A percentile compares a stretch with the other conserved stretches of the same genome.
phyloP scores from a whole-genome alignment of 1,140 invertebrate genomes.

The Copidosoma floridanum region DNA sequence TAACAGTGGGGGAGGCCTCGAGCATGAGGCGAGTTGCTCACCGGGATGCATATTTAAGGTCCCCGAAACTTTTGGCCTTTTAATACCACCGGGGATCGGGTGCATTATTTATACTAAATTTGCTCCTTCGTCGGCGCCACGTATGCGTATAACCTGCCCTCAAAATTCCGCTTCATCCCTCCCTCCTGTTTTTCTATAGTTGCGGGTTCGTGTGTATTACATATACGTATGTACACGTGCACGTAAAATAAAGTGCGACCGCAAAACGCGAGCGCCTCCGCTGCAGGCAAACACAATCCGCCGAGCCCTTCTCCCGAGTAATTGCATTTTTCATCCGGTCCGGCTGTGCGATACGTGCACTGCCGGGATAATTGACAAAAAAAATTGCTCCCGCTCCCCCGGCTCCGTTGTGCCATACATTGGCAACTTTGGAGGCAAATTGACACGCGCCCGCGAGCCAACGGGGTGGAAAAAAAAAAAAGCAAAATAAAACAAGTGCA shows the following conservation, averaged over 20 bases:
- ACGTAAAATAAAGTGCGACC: not conserved
- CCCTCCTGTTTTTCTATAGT: too few species aligned
- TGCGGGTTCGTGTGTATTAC: too few species aligned
- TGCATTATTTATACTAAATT: slow-evolving; percentile 39
- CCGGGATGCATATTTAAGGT: slow-evolving; percentile 7
- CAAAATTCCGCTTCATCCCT: not conserved
- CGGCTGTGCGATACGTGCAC: too few species aligned
- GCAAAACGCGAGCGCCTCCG: too few species aligned
- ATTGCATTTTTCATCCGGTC: slow-evolving; percentile 17
- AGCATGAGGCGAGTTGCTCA: too few species aligned
- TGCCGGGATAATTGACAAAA: slow-evolving; percentile 13
- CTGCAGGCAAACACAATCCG: too few species aligned
- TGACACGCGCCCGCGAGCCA: not conserved
- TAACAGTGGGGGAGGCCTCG: too few species aligned
- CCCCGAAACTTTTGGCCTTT: slow-evolving; percentile 6
- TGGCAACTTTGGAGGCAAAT: not conserved
- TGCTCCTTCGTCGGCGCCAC: slow-evolving; percentile 14
- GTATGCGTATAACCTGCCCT: not conserved
- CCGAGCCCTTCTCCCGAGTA: slow-evolving; percentile 10
- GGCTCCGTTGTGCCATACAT: not conserved
- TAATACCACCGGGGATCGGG: not conserved
- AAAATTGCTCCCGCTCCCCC: not conserved
- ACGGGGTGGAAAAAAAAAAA: not conserved
- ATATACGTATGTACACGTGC: not conserved
- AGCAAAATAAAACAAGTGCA: not conserved